These are phyloP conservation scores for Heliconius erato DNA, from an alignment of 2,888 invertebrate species.

Conservation along the genomic window DNA sequence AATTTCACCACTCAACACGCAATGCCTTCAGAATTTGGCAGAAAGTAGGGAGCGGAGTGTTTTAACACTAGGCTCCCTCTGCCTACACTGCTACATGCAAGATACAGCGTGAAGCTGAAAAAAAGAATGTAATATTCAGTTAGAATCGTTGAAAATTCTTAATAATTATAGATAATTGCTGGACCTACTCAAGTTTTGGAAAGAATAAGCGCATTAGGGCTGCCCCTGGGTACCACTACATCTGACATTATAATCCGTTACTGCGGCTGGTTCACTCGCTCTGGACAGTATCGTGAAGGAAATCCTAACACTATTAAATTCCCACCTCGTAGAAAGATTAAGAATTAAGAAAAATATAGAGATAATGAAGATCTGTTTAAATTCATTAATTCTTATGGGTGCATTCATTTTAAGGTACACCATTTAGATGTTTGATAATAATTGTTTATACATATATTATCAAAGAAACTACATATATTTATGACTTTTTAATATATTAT, in stretches of 20 bases:
- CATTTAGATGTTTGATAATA: too few relatives aligned
- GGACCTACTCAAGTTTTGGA: slow-evolving; percentile 75
- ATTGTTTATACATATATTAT: neutral
- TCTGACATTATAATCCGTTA: slow-evolving; percentile 67
- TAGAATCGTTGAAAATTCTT: neutral
- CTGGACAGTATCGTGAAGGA: slow-evolving; percentile 69
- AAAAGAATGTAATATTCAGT: neutral
- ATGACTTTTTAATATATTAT: neutral
- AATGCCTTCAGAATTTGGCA: neutral
- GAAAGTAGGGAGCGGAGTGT: neutral
- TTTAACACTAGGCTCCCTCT: neutral
- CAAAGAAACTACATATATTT: neutral
- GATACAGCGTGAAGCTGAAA: neutral
- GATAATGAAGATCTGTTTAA: neutral
- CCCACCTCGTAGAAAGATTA: slow-evolving; percentile 65
- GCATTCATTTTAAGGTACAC: neutral
- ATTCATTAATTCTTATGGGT: neutral
- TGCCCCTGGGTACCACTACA: slow-evolving; percentile 74
- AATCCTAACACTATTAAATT: slow-evolving; percentile 71
- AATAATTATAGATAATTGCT: slow-evolving; percentile 63
- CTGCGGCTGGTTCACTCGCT: slow-evolving; percentile 71
- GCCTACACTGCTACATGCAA: neutral
- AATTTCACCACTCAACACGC: neutral
- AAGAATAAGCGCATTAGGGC: slow-evolving; percentile 78
- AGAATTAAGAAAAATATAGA: slow-evolving; percentile 50